Conservation (phyloP, 2,797 vertebrate genomes). For the Hippocampus kuda region DNA sequence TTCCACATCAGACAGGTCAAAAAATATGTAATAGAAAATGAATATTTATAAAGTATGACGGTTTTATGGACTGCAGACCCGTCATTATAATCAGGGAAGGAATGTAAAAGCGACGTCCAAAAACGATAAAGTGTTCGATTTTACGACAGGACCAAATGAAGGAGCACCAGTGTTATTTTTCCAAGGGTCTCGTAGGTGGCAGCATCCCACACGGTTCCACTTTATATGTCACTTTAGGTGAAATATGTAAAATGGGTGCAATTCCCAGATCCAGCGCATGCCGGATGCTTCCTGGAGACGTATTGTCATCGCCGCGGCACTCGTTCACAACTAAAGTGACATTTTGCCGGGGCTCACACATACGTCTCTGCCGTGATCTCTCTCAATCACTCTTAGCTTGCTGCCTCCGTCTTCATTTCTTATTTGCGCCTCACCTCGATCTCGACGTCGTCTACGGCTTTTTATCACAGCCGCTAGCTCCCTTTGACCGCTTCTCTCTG, state of each 20-base stretch:
- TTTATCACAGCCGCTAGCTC: conserved; percentile 27
- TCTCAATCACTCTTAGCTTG: conserved; percentile 40
- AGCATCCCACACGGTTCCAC: conserved; percentile 15
- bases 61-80: conserved; percentile 33
- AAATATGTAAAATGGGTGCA: conserved; percentile 32
- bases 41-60: conserved; percentile 41
- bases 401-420: conserved; percentile 40
- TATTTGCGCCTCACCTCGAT: conserved; percentile 42
- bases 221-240: conserved; percentile 25
- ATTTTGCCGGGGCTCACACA: conserved; percentile 33
- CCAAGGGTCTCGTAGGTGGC: neutral
- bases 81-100: conserved; percentile 27
- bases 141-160: conserved; percentile 18
- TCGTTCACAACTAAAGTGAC: conserved; percentile 34
- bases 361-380: conserved; percentile 34
- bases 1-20: conserved; percentile 32
- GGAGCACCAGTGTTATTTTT: conserved; percentile 10
- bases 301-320: conserved; percentile 28
- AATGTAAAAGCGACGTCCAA: conserved; percentile 26
- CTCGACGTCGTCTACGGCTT: conserved; percentile 25
- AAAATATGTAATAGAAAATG: conserved; percentile 24
- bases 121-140: conserved; percentile 26
- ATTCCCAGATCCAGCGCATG: conserved; percentile 40
- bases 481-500: conserved; percentile 43
- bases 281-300: conserved; percentile 16